Evolutionary conservation across 1,140 invertebrate species (phyloP).

Genomic region (Scylla paramamosain): DNA sequence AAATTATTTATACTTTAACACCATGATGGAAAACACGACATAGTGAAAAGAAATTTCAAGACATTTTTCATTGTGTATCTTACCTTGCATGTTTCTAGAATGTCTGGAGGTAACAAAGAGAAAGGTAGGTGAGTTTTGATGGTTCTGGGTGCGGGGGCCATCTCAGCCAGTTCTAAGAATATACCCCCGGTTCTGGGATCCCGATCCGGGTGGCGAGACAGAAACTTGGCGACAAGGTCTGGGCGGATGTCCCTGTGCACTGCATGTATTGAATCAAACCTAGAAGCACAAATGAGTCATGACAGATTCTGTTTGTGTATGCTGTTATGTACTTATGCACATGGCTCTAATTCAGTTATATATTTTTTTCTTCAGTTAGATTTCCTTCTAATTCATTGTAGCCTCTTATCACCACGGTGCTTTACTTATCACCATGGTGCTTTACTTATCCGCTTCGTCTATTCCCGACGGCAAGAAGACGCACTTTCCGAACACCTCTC

Average conservation of each 20-base stretch:
- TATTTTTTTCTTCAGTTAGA: neutral
- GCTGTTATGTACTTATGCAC: neutral
- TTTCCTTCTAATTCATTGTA: neutral
- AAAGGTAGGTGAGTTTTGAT: slow-evolving; percentile 53
- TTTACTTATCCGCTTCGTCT: no score
- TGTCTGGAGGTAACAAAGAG: neutral
- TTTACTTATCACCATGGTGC: no score
- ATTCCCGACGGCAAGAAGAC: no score
- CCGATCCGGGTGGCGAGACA: neutral
- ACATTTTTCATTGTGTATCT: neutral
- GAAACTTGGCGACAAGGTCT: neutral
- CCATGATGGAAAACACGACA: neutral
- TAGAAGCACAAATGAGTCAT: neutral
- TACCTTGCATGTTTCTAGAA: slow-evolving; percentile 45
- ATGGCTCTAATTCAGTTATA: neutral
- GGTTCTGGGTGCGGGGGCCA: neutral
- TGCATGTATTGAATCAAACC: neutral
- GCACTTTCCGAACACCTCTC: no score
- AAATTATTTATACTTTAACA: neutral
- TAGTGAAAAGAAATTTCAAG: neutral
- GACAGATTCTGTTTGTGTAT: neutral
- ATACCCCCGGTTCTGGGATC: slow-evolving; percentile 9
- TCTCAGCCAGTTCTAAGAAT: neutral
- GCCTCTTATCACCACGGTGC: no score
- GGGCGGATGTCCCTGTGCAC: no score